Base-by-base conservation (phyloP, 2,113 vertebrate genomes). In the Festucalex cinctus region DNA sequence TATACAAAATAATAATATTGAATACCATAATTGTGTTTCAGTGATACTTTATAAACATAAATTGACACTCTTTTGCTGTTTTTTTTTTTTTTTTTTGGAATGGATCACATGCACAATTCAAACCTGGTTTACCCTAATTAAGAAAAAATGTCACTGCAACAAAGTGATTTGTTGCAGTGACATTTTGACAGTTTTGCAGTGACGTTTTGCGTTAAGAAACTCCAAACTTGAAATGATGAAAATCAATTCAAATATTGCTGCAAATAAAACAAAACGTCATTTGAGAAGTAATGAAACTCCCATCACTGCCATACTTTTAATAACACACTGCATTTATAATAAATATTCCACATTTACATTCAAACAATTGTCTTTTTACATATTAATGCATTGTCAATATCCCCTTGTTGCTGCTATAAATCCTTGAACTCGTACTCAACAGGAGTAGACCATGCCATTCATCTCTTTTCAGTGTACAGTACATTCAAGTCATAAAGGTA, bases 71-170 rank as follows among this genome's bases (percentile, higher is more conserved):
- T 16, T 57, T 14, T 75, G 41, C 70, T 79, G 28, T 72, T 79
- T 19, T 46, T 46, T 19, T 17, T 46, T 46, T 46, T 76, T 76
- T 89, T 92, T 89, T 91, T 89, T 91, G 89, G 90, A 91, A 92
- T 92, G 90, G 81, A 91, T 91, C 76, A 87, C 85, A 89, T 80
- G 86, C 84, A 89, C 82, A 83, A 80, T 70, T 75, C 72, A 88
- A 76, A 80, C 75, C 77, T 84, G 80, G 74, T 74, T 70, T 73
- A 71, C 69, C 81, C 80, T 83, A 83, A 37, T 75, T 63, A 79
- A 81, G 75, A 85, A 57, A 19, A 32, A 35, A 32, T 32, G 16
- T 5, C 16, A 32, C 9, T 41, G 9, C 39, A 41, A 13, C 39
- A 41, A 41, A 10, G 9, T 41, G 39, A 2, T 41, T 41, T 41